Percentiles rank a stretch among this genome's conserved stretches.
These are phyloP conservation scores for Xiphophorus hellerii DNA, from an alignment of 2,113 vertebrate genomes.

Conservation along the genomic window DNA sequence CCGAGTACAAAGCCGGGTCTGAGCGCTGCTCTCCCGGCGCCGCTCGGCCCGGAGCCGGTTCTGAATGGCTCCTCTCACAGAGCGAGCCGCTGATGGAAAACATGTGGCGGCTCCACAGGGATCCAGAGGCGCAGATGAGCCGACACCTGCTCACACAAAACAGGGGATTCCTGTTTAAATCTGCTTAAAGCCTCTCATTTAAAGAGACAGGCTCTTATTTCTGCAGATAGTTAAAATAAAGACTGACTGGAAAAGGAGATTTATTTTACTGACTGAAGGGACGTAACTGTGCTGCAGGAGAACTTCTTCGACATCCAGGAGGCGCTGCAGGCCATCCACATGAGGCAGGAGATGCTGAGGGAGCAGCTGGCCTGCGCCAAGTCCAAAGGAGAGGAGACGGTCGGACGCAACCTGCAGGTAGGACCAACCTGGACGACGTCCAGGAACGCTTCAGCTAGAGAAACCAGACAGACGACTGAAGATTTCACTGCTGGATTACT, in stretches of 20 bases:
- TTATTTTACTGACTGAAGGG: not conserved
- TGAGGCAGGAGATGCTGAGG: constrained; percentile 86
- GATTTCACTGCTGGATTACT: too few relatives aligned
- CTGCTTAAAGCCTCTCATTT: not conserved
- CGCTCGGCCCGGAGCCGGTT: constrained; percentile 13
- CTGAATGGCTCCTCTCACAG: constrained; percentile 54
- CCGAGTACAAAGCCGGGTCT: constrained; percentile 46
- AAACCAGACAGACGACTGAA: too few relatives aligned
- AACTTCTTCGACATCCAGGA: constrained; percentile 94
- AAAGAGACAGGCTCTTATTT: not conserved
- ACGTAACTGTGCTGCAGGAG: constrained; percentile 77
- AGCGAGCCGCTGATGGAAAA: constrained; percentile 41
- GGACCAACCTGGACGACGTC: not conserved
- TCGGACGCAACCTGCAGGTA: constrained; percentile 91
- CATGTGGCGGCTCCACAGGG: constrained; percentile 59
- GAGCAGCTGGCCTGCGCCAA: constrained; percentile 87
- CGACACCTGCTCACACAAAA: constrained; percentile 53
- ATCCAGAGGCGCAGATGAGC: constrained; percentile 22
- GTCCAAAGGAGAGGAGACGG: constrained; percentile 89
- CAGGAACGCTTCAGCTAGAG: too few relatives aligned
- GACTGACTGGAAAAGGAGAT: not conserved
- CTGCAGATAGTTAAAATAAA: not conserved
- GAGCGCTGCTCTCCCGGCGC: constrained; percentile 29
- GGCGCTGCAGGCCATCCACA: constrained; percentile 87
- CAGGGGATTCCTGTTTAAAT: not conserved